Conservation (phyloP, 1,140 invertebrate genomes). For the Mercenaria mercenaria region DNA sequence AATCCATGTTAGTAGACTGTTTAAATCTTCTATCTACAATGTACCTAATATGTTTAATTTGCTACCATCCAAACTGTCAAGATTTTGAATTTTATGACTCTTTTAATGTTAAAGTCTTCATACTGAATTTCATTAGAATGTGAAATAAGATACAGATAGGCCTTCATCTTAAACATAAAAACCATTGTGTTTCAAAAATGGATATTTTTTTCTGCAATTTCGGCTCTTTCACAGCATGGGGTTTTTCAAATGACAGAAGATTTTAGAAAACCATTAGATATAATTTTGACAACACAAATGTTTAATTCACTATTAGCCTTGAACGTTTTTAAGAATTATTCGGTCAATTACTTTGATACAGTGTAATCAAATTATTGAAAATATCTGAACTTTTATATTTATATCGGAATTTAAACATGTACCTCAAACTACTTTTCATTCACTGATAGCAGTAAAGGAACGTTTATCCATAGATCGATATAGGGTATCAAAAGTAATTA, state of each 20-base stretch:
- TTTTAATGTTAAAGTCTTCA: too few relatives aligned
- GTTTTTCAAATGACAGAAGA: neutral
- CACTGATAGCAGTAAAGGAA: neutral
- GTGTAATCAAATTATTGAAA: neutral
- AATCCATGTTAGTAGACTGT: too few relatives aligned
- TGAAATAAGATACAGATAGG: too few relatives aligned
- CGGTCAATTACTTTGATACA: neutral
- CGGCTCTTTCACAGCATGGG: neutral
- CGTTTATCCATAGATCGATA: slow-evolving; percentile 9
- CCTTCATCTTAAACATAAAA: too few relatives aligned
- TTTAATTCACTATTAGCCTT: neutral
- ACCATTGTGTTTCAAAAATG: too few relatives aligned
- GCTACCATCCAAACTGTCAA: too few relatives aligned
- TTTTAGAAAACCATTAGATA: neutral
- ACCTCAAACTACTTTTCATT: neutral
- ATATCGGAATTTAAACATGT: neutral
- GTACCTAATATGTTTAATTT: too few relatives aligned
- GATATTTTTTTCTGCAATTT: too few relatives aligned
- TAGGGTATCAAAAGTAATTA: slow-evolving; percentile 25
- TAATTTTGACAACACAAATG: neutral
- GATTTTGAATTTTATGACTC: too few relatives aligned
- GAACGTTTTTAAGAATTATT: neutral
- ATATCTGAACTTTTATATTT: neutral
- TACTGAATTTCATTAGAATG: too few relatives aligned
- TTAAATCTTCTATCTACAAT: too few relatives aligned